Evolutionary conservation across 2,113 vertebrate species (phyloP), one percentile per base, ranked within the genome.

Genomic region (Girardinichthys multiradiatus): DNA sequence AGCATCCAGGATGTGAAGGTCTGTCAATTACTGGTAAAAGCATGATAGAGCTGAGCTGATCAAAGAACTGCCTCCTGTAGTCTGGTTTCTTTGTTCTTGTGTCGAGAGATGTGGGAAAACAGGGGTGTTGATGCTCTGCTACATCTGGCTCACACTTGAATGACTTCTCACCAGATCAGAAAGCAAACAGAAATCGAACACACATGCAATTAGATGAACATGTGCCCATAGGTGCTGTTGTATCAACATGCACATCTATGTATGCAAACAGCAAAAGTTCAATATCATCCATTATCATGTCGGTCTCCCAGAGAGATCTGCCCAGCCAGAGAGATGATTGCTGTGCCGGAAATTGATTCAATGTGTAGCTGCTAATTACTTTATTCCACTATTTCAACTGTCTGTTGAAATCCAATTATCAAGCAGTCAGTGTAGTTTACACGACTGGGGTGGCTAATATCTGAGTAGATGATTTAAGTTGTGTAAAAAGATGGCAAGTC

Each of bases 401-500:
- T 85, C 88, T 90, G 84, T 90, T 89, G 80, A 92, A 93, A 91
- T 93, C 90, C 92, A 94, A 92, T 94, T 92, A 93, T 84, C 88
- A 81, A 67, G 82, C 64, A 62, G 79, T 83, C 76, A 87, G 79
- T 83, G 85, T 86, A 84, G 87, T 74, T 92, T 90, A 86, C 83
- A 90, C 81, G 77, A 76, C 75, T 70, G 67, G 73, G 82, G 81
- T 15, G 67, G 82, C 11, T 54, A 88, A 63, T 57, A 80, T 28
- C 54, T 74, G 65, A 76, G 28, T 76, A 74, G 71, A 68, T 39
- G 35, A 79, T 63, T 57, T 67, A 29, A 31, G 65, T 21, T 60
- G 59, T 68, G 62, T 27, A 30, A 15, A 28, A 57, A 85, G 71
- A 88, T 51, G 74, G 37, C 39, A 61, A 33, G 64, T 70, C 0